A percentile compares a stretch with the other conserved stretches of the same genome.
Conservation (phyloP, 2,113 vertebrate species). For the Lamprologus speciosus region DNA sequence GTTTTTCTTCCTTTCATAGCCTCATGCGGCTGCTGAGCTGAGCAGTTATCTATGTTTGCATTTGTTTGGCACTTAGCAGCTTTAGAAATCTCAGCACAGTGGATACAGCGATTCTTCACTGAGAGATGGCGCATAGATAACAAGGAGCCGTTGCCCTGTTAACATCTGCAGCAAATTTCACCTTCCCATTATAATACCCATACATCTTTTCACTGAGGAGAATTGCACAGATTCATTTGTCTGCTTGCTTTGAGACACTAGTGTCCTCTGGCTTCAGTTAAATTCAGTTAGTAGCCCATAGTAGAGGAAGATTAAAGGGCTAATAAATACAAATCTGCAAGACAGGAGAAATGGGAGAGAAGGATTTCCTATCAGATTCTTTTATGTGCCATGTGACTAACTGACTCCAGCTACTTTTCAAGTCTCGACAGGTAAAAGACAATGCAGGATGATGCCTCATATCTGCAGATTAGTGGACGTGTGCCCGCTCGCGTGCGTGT, state of each 20-base stretch:
- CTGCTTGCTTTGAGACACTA: background rate
- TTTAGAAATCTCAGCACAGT: background rate
- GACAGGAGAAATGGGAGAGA: background rate
- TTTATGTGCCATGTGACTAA: background rate
- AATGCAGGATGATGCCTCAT: background rate
- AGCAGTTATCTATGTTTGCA: background rate
- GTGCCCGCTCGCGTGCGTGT: background rate
- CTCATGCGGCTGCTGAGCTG: background rate
- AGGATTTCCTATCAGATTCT: background rate
- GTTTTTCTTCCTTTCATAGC: background rate
- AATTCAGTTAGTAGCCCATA: background rate
- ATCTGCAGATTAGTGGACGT: background rate
- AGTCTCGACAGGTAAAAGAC: background rate
- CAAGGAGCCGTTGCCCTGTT: background rate
- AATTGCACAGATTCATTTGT: background rate
- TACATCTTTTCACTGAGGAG: background rate
- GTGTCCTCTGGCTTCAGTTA: background rate
- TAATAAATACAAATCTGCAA: background rate
- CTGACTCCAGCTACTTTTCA: background rate
- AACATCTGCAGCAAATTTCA: background rate
- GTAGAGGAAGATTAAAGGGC: background rate
- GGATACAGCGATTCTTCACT: background rate
- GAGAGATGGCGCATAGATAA: background rate
- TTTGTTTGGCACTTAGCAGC: background rate
- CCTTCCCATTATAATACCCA: background rate